These are phyloP conservation scores for Archips crataeganus DNA, from an alignment of 2,888 invertebrate genomes.

Conservation along the genomic window DNA sequence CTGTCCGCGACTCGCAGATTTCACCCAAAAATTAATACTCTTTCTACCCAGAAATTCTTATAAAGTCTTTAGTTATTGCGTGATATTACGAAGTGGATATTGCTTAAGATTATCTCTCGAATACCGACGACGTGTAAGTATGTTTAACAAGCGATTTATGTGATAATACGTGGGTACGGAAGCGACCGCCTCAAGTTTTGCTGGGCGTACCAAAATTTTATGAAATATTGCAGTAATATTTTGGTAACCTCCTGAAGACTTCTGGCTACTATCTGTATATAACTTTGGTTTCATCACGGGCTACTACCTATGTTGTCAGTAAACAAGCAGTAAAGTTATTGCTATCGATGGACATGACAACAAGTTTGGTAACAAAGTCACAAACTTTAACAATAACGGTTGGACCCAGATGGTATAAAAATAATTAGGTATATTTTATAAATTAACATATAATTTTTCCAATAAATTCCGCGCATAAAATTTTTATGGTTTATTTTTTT, in stretches of 20 bases:
- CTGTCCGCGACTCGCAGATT: conserved; percentile 31
- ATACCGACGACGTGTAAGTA: conserved; percentile 34
- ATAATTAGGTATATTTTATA: too few relatives aligned
- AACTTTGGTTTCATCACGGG: background rate
- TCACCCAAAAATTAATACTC: conserved; percentile 2
- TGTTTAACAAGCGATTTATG: conserved; percentile 42
- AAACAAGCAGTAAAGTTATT: conserved; percentile 48
- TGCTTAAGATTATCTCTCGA: conserved; percentile 40
- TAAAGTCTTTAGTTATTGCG: conserved; percentile 7
- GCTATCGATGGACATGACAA: conserved; percentile 65
- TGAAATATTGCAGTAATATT: conserved; percentile 23
- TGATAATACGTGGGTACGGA: conserved; percentile 27
- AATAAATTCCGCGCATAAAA: too few relatives aligned
- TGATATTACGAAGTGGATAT: conserved; percentile 31
- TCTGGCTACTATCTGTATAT: background rate
- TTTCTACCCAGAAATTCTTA: conserved; percentile 13
- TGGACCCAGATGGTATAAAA: conserved; percentile 64
- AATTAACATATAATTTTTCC: too few relatives aligned
- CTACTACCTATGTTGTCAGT: background rate
- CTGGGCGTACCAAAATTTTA: conserved; percentile 7
- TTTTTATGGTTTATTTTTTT: too few relatives aligned
- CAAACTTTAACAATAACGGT: conserved; percentile 80
- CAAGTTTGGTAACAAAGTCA: conserved; percentile 79
- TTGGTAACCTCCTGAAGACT: background rate
- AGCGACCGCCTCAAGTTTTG: conserved; percentile 17